A percentile compares a stretch with the other conserved stretches of the same genome.
Evolutionary conservation across 1,140 invertebrate species (phyloP).

Genomic region (Sipha flava): DNA sequence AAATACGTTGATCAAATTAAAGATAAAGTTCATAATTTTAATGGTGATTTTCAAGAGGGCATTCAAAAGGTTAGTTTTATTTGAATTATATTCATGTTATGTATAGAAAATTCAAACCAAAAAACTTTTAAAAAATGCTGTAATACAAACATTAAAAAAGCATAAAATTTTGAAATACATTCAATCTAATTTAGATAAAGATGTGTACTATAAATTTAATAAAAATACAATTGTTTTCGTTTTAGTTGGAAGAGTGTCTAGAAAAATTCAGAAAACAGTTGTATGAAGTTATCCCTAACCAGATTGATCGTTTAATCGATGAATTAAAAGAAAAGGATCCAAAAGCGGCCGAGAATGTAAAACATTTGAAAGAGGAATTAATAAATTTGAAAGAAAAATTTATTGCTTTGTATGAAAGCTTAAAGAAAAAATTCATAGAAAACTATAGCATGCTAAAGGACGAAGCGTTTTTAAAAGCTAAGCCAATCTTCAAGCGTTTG

Average conservation of each 20-base stretch:
- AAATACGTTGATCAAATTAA: neutral
- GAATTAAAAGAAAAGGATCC: neutral
- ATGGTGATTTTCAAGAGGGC: neutral
- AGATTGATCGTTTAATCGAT: neutral
- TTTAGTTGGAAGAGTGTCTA: neutral
- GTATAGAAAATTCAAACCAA: too few species aligned
- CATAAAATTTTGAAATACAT: too few species aligned
- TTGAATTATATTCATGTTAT: neutral
- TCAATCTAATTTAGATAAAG: too few species aligned
- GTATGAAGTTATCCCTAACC: neutral
- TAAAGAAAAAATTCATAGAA: neutral
- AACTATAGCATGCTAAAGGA: neutral
- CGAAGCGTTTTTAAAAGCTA: neutral
- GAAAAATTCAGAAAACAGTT: neutral
- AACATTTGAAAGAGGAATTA: neutral
- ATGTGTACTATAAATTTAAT: neutral
- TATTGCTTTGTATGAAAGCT: neutral
- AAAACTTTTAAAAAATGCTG: neutral
- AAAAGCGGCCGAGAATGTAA: neutral
- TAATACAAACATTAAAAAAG: neutral
- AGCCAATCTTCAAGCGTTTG: constrained; percentile 11
- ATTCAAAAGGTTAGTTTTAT: neutral
- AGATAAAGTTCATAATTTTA: neutral
- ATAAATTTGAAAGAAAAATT: neutral
- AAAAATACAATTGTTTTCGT: neutral